Evolutionary conservation across 1,140 invertebrate genomes (phyloP).

Genomic region (Coenobita brevimanus): DNA sequence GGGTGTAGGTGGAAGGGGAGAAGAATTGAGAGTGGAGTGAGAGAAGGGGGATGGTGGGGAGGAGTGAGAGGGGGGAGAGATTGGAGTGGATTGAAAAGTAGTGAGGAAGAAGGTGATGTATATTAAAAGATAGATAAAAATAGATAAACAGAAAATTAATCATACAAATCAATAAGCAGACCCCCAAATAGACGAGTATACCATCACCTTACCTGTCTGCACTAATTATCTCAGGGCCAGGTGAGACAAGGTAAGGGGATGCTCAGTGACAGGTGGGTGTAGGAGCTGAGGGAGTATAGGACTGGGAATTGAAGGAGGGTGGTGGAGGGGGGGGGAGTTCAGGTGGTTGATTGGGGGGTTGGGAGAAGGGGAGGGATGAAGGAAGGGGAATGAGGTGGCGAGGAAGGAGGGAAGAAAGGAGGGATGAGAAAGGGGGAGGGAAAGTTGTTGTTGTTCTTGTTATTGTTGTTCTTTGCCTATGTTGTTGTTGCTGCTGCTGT

Average conservation of each 20-base stretch:
- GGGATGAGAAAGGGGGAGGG: not conserved
- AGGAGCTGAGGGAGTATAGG: not conserved
- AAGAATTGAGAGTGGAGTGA: not conserved
- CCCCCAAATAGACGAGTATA: too few species aligned
- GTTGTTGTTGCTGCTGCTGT: too few species aligned
- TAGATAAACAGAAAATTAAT: not conserved
- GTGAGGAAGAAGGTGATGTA: not conserved
- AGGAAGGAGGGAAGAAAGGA: slow-evolving; percentile 1
- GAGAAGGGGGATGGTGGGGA: too few species aligned
- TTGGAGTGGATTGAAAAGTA: not conserved
- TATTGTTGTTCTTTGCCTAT: too few species aligned
- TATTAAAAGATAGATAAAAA: not conserved
- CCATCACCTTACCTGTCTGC: too few species aligned
- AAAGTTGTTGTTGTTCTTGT: too few species aligned
- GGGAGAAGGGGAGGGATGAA: not conserved
- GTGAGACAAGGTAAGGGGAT: not conserved
- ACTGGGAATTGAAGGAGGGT: not conserved
- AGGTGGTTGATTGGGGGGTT: not conserved
- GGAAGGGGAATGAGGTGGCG: not conserved
- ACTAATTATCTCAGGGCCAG: too few species aligned
- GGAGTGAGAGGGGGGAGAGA: not conserved
- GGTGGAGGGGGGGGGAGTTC: too few species aligned
- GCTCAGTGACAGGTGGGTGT: not conserved
- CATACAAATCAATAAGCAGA: too few species aligned
- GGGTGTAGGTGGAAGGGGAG: not conserved